Evolutionary conservation across 2,113 vertebrate genomes (phyloP).

Genomic region (Corythornis vintsioides): DNA sequence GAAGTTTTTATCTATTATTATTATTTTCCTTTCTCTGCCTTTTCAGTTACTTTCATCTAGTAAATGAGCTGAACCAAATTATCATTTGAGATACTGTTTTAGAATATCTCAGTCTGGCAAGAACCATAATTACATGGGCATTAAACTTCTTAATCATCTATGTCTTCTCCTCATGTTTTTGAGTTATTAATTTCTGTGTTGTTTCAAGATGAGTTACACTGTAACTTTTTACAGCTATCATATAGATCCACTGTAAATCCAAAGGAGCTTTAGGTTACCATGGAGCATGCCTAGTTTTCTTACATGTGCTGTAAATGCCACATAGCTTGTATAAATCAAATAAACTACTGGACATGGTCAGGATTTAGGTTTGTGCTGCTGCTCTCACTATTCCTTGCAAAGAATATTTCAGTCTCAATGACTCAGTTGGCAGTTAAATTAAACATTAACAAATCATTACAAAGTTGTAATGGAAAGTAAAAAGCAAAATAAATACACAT

Average conservation of each 20-base stretch:
- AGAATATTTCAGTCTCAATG: background rate
- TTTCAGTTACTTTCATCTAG: background rate
- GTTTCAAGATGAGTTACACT: background rate
- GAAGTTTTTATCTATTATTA: background rate
- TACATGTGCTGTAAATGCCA: background rate
- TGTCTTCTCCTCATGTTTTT: background rate
- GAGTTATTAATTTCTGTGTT: background rate
- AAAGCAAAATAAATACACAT: background rate
- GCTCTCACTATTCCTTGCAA: background rate
- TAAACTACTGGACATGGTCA: background rate
- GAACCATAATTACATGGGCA: background rate
- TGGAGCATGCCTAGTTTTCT: rapidly evolving
- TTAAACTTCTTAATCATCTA: background rate
- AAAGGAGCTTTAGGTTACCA: background rate
- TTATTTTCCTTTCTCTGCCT: background rate
- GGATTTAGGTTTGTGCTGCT: background rate
- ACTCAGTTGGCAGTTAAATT: constrained; percentile 4
- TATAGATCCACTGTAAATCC: background rate
- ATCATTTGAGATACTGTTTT: background rate
- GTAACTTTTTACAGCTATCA: background rate
- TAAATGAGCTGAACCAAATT: background rate
- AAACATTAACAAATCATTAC: background rate
- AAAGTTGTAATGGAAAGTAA: constrained; percentile 25
- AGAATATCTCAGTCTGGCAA: background rate
- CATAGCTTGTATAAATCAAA: background rate